Evolutionary conservation across 2,888 invertebrate species (phyloP), one percentile per base, ranked within the genome.

Genomic region (Nudaria mundana): DNA sequence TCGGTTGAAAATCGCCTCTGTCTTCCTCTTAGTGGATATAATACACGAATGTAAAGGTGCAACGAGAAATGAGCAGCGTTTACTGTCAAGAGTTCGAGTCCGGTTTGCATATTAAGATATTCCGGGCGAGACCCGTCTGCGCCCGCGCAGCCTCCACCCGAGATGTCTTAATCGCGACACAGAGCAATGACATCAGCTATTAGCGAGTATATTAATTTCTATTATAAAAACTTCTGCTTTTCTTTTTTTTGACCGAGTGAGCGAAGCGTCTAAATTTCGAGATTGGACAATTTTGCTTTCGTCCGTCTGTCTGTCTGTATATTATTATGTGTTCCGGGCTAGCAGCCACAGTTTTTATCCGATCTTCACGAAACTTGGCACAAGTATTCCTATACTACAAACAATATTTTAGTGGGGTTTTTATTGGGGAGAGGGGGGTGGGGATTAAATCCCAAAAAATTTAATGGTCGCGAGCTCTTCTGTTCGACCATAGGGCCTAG

Each of bases 41-140:
- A 31, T 22, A 38, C 28, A 54, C 36, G 36, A 33, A 52, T 57
- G 46, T 37, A 33, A 31, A 24, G 39, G 33, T 44, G 45, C 50
- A 29, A 14, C n/a, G 2, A 41, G 51, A 44, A 56, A 54, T 46
- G 55, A 51, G 41, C 25, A 47, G 44, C 58, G 61, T 57, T 47
- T 61, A 51, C 52, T 51, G 46, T 32, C 38, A 40, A 43, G 46
- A 52, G 35, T 38, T 41, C 41, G 39, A 37, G 48, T 49, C 45
- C 61, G 48, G 70, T 66, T 71, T 68, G 74, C 76, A 70, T 77
- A 81, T 81, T 82, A 81, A 81, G n/a, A n/a, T 69, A 81, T 81
- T 76, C 80, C 64, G 52, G 48, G 62, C 52, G 56, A 54, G 57
- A 54, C 63, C 56, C 52, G 53, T 40, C 40, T 47, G 53, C 56